Conservation (phyloP, 2,888 invertebrate genomes). For the Andrena bucephala region DNA sequence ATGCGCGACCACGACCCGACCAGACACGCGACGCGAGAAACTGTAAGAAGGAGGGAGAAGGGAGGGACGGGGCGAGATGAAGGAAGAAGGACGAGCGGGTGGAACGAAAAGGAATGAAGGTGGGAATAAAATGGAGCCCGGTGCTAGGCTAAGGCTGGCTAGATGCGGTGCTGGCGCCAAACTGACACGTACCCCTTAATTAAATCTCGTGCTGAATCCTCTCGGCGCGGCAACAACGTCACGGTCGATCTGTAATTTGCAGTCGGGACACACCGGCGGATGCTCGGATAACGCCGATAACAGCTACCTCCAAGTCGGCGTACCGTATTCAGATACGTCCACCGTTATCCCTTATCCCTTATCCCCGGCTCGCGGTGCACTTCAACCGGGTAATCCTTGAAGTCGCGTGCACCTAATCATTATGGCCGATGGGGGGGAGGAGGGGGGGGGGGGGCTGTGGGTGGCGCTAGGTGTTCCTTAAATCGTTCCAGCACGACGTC, state of each 20-base stretch:
- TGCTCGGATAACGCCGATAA: slow-evolving; percentile 47
- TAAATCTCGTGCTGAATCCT: slow-evolving; percentile 57
- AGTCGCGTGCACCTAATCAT: slow-evolving; percentile 75
- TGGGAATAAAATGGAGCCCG: slow-evolving; percentile 21
- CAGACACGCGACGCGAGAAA: slow-evolving; percentile 60
- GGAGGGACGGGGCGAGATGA: background rate
- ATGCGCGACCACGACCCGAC: slow-evolving; percentile 64
- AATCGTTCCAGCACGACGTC: slow-evolving; percentile 72
- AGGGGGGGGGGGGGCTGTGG: slow-evolving; percentile 14
- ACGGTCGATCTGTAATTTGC: slow-evolving; percentile 53
- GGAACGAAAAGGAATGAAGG: background rate
- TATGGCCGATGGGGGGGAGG: slow-evolving; percentile 46
- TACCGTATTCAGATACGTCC: slow-evolving; percentile 52
- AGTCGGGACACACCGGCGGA: slow-evolving; percentile 21
- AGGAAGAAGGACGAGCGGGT: background rate
- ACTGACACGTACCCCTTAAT: slow-evolving; percentile 61
- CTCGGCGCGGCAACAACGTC: slow-evolving; percentile 27
- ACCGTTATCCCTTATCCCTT: slow-evolving; percentile 34
- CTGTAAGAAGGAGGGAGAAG: slow-evolving; percentile 23
- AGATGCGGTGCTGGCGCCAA: background rate
- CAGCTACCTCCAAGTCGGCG: slow-evolving; percentile 46
- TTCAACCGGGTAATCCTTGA: slow-evolving; percentile 64
- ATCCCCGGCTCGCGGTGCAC: slow-evolving; percentile 49
- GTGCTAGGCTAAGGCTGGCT: background rate
- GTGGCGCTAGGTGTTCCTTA: slow-evolving; percentile 71